Percentiles rank a stretch among this genome's conserved stretches.
Evolutionary conservation across 2,888 invertebrate species (phyloP).

Genomic region (Mayetiola destructor): DNA sequence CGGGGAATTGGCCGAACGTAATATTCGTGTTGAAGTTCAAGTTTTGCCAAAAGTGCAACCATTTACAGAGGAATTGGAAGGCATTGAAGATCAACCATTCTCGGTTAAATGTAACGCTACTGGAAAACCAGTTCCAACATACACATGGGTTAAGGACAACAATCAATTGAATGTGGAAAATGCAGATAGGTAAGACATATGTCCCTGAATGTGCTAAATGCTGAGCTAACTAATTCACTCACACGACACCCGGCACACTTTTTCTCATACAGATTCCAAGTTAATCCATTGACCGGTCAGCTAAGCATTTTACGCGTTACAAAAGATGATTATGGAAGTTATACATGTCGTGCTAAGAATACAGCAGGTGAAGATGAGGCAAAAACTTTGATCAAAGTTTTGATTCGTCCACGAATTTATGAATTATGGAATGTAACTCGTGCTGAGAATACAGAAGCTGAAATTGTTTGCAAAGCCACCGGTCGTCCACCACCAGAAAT

Average conservation of each 20-base stretch:
- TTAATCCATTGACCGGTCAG: conserved; percentile 54
- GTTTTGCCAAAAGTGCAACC: conserved; percentile 52
- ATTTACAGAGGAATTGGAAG: conserved; percentile 45
- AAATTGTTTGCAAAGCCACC: conserved; percentile 58
- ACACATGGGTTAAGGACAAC: conserved; percentile 66
- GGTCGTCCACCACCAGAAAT: conserved; percentile 70
- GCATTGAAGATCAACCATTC: conserved; percentile 67
- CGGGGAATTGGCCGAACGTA: conserved; percentile 60
- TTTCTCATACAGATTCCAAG: conserved; percentile 33
- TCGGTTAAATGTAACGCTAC: conserved; percentile 60
- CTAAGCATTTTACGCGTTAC: conserved; percentile 59
- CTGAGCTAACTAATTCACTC: not conserved
- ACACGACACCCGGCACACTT: no score
- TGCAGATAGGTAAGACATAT: conserved; percentile 47
- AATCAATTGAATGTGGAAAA: conserved; percentile 57
- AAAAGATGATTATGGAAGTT: conserved; percentile 63
- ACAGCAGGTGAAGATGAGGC: conserved; percentile 57
- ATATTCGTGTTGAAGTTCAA: conserved; percentile 64
- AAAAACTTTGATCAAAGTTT: conserved; percentile 51
- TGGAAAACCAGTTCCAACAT: conserved; percentile 73
- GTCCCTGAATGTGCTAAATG: conserved; percentile 19
- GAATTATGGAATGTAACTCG: conserved; percentile 60
- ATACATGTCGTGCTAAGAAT: conserved; percentile 68
- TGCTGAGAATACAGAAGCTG: conserved; percentile 45
- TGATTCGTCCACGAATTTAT: conserved; percentile 67